Conservation (phyloP, 2,888 invertebrate genomes). For the Laspeyria flexula region DNA sequence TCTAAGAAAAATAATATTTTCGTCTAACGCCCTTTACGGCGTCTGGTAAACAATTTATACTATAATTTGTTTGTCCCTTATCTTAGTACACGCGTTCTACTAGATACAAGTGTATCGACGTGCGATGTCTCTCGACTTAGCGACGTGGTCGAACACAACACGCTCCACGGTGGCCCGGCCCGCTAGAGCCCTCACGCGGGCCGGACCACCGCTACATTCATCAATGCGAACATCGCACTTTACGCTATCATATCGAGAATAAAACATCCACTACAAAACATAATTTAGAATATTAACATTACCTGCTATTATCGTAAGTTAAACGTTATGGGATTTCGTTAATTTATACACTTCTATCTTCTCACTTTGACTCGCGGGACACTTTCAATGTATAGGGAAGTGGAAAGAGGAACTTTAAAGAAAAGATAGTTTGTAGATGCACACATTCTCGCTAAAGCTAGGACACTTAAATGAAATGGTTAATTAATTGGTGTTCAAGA, state of each 20-base stretch:
- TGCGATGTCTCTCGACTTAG: slow-evolving; percentile 26
- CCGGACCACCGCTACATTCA: slow-evolving; percentile 34
- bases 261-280: slow-evolving; percentile 79
- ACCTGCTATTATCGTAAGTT: slow-evolving; percentile 46
- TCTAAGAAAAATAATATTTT: slow-evolving; percentile 86
- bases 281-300: slow-evolving; percentile 73
- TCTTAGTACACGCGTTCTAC: slow-evolving; percentile 71
- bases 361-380: slow-evolving; percentile 66
- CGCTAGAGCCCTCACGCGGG: not conserved
- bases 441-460: slow-evolving; percentile 34
- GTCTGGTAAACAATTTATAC: slow-evolving; percentile 83
- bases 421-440: slow-evolving; percentile 30
- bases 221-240: slow-evolving; percentile 46
- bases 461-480: slow-evolving; percentile 20
- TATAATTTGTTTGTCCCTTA: slow-evolving; percentile 83
- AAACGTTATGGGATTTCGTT: slow-evolving; percentile 53
- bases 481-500: slow-evolving; percentile 33
- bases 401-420: slow-evolving; percentile 24
- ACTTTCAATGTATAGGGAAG: slow-evolving; percentile 52
- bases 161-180: not conserved
- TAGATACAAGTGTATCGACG: slow-evolving; percentile 61
- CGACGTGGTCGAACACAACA: slow-evolving; percentile 5
- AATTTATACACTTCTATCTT: slow-evolving; percentile 59
- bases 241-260: slow-evolving; percentile 61
- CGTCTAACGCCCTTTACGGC: slow-evolving; percentile 77